Evolutionary conservation across 1,140 invertebrate species (phyloP), one percentile per base, ranked within the genome.

Genomic region (Tribolium madens): DNA sequence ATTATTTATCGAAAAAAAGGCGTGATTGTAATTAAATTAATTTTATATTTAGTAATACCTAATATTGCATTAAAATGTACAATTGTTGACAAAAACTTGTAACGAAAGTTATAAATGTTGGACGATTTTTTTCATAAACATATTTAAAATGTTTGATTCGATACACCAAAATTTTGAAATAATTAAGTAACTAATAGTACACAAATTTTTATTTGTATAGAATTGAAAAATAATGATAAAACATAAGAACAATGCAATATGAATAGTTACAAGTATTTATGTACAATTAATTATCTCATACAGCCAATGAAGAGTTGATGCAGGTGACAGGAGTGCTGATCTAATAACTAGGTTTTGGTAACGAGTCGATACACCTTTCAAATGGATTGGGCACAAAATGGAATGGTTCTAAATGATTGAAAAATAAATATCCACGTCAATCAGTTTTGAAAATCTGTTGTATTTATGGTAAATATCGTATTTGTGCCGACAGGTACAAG

Each of bases 241-340:
- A 72, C 46, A 72, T 48, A 72, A 78, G 68, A 78, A 81, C 74
- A 79, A 81, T 79, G 80, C 78, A 81, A 79, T 81, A 79, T 81
- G 77, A 81, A 81, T 79, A 81, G 78, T 81, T 81, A 81, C 80
- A 81, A 78, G 78, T 81, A 79, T 71, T 75, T 81, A 81, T 81
- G 73, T 81, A 81, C 79, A 80, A 78, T 75, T 75, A 78, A 78
- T 79, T 73, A 73, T 77, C 78, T 79, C 76, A 78, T 77, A 79
- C 78, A 81, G 77, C 73, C 76, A 75, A 78, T 76, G 71, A 78
- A 80, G 72, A 78, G 77, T 77, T 80, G 79, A 80, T 77, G 76
- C 80, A 81, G 78, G 78, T 81, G 78, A 79, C 57, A 79, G 80
- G 80, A 79, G 78, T 79, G 78, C 78, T 78, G 73, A 70, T 76